Conservation (phyloP, 2,888 invertebrate species). For the Drosophila tripunctata region DNA sequence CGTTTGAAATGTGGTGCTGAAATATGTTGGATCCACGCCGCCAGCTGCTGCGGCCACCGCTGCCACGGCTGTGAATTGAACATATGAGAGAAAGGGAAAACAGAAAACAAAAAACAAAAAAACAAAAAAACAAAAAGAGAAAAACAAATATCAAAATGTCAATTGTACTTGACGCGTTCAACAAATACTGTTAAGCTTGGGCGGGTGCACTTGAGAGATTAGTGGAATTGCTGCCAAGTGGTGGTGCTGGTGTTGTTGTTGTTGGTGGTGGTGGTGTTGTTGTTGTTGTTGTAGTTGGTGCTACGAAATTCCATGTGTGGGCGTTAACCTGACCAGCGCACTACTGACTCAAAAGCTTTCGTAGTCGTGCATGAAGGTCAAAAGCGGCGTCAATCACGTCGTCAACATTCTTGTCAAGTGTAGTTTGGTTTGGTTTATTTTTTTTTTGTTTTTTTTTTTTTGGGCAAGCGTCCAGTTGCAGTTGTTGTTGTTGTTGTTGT, state of each 20-base stretch:
- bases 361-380: constrained; percentile 46
- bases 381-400: constrained; percentile 56
- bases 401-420: constrained; percentile 58
- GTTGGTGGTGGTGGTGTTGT: constrained; percentile 13
- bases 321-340: constrained; percentile 64
- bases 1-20: constrained; percentile 68
- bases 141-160: constrained; percentile 34
- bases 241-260: too few species aligned
- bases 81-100: not conserved
- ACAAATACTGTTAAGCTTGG: constrained; percentile 49
- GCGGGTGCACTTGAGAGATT: constrained; percentile 63
- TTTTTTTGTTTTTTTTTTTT: constrained; percentile 15
- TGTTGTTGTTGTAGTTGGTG: not conserved
- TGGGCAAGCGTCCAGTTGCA: constrained; percentile 59
- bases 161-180: constrained; percentile 35
- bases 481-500: constrained; percentile 6
- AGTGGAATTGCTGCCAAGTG: constrained; percentile 54
- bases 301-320: constrained; percentile 67
- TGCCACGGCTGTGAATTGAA: constrained; percentile 48
- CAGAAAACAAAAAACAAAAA: constrained; percentile 22
- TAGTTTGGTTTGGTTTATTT: constrained; percentile 17
- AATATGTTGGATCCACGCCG: constrained; percentile 61
- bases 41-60: constrained; percentile 61
- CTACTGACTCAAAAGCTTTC: too few species aligned
- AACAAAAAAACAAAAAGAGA: not conserved